These are phyloP conservation scores for Artibeus jamaicensis DNA, from an alignment of 2,797 vertebrate species.

Conservation along the genomic window DNA sequence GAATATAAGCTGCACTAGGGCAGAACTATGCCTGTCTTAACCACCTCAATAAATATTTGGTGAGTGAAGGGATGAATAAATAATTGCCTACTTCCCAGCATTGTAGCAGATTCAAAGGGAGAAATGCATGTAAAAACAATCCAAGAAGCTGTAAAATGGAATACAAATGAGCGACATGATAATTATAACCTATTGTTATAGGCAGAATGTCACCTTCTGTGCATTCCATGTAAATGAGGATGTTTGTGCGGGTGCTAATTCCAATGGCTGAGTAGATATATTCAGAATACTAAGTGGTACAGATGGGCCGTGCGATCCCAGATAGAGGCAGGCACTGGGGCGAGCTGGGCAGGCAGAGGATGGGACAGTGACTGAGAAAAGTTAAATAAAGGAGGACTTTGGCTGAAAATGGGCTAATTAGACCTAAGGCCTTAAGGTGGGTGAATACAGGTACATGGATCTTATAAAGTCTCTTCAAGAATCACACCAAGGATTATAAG, in stretches of 20 bases:
- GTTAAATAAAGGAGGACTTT: not conserved
- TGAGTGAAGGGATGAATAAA: constrained; percentile 25
- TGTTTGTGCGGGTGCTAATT: constrained; percentile 65
- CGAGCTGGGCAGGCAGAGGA: not conserved
- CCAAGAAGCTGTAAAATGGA: constrained; percentile 66
- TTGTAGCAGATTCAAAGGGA: constrained; percentile 45
- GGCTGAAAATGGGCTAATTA: not conserved
- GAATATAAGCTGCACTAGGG: constrained; percentile 44
- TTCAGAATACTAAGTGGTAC: constrained; percentile 47
- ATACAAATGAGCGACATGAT: constrained; percentile 74
- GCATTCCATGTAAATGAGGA: constrained; percentile 71
- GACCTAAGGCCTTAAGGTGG: not conserved
- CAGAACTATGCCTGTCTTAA: not conserved
- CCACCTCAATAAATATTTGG: constrained; percentile 27
- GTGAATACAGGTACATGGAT: not conserved
- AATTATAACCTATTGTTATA: constrained; percentile 76
- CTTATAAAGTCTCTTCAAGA: not conserved
- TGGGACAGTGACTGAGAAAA: not conserved
- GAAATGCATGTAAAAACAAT: constrained; percentile 62
- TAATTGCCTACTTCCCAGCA: constrained; percentile 42
- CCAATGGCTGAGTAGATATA: constrained; percentile 36
- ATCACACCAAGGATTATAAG: not conserved
- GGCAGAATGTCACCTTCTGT: constrained; percentile 77
- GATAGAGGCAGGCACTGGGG: not conserved
- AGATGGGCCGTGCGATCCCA: not conserved